A percentile compares a stretch with the other conserved stretches of the same genome.
Evolutionary conservation across 2,113 vertebrate species (phyloP).

Genomic region (Apeltes quadracus): DNA sequence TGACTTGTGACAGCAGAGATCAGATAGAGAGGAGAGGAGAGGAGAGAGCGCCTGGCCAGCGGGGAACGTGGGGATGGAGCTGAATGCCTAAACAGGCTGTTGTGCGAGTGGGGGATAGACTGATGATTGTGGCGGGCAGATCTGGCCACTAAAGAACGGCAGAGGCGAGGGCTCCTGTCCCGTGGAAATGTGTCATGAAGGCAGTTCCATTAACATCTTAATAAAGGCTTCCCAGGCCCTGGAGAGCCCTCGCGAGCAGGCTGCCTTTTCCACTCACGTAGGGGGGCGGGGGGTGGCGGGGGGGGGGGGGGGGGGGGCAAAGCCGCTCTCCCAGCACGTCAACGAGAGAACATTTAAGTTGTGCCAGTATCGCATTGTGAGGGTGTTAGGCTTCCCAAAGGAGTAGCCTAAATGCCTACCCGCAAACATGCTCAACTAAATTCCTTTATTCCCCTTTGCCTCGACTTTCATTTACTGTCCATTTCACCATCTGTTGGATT

Average conservation of each 20-base stretch:
- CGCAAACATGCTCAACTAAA: constrained; percentile 63
- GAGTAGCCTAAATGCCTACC: constrained; percentile 65
- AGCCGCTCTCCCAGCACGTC: constrained; percentile 57
- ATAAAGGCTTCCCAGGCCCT: constrained; percentile 75
- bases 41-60: constrained; percentile 44
- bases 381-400: constrained; percentile 71
- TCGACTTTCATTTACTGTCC: constrained; percentile 79
- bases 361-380: constrained; percentile 69
- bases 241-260: constrained; percentile 69
- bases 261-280: constrained; percentile 52
- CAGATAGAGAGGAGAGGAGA: constrained; percentile 67
- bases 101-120: constrained; percentile 63
- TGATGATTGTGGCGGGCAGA: constrained; percentile 70
- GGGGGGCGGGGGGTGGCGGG: constrained; percentile 46
- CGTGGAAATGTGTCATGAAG: constrained; percentile 80
- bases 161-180: constrained; percentile 66
- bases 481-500: constrained; percentile 81
- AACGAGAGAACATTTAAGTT: constrained; percentile 65
- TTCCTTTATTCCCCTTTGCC: constrained; percentile 70
- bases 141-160: constrained; percentile 63
- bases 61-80: constrained; percentile 53
- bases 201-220: constrained; percentile 83
- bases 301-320: constrained; percentile 54
- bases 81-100: constrained; percentile 72
- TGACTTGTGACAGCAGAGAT: constrained; percentile 64